Conservation (phyloP, 2,888 invertebrate genomes). For the Athetis lepigone region DNA sequence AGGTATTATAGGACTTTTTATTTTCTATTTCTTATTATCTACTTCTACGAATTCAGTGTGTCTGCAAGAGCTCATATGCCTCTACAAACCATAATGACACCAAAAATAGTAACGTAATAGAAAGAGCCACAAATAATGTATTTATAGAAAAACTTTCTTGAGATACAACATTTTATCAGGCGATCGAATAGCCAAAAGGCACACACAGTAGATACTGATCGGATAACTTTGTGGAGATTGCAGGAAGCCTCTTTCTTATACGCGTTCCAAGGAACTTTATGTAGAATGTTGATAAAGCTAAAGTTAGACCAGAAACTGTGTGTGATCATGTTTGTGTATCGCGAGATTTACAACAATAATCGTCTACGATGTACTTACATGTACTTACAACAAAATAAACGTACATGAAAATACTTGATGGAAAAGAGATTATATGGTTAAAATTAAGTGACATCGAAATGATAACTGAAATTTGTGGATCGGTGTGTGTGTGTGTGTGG, state of each 20-base stretch:
- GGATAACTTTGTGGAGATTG: constrained; percentile 30
- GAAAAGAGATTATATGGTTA: background rate
- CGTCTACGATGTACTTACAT: background rate
- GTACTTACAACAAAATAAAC: background rate
- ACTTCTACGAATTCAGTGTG: background rate
- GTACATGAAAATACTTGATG: background rate
- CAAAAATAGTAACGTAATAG: background rate
- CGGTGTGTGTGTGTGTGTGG: too few relatives aligned
- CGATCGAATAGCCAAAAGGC: constrained; percentile 7
- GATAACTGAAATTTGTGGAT: background rate
- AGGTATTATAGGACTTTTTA: too few relatives aligned
- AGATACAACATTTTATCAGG: constrained; percentile 5
- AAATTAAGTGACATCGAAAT: background rate
- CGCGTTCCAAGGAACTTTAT: constrained; percentile 11
- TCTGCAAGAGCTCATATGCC: background rate
- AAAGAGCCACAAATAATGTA: background rate
- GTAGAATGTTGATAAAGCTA: constrained; percentile 6
- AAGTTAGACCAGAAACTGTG: constrained; percentile 1
- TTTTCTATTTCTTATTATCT: too few relatives aligned
- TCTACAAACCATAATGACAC: background rate
- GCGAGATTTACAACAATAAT: constrained; percentile 4
- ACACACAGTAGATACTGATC: constrained; percentile 17
- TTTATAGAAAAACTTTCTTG: background rate
- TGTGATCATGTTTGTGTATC: background rate
- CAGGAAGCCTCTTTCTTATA: constrained; percentile 22